Base-by-base conservation (phyloP, 1,140 invertebrate species). In the Doryteuthis pealeii region DNA sequence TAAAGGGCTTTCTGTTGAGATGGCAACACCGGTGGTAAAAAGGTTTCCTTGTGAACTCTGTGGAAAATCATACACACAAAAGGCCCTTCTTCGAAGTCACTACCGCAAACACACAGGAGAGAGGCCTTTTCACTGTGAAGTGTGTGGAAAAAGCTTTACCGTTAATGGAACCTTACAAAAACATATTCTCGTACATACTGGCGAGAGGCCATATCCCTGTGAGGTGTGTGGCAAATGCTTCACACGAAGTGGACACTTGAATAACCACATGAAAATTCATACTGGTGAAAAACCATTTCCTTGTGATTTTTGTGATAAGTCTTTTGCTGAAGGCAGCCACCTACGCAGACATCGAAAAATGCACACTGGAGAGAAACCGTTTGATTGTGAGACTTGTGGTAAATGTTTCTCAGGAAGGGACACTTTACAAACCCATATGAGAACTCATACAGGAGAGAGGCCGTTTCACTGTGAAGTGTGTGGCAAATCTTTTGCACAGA, bases 61-160 rank as follows among this genome's bases (percentile, higher is more conserved):
- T 49, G 22, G 22, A 22, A 49, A 49, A 22, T 15, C 45, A 49
- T 49, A 15, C 22, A 22, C 45, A 15, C 45, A 49, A 1, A 49
- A 49, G 22, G 45, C 12, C 22, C 12, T 15, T 22, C 22, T 49
- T 15, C 12, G 12, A 49, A 49, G 12, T 49, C 95, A 97, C 85
- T 93, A 96, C 92, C 95, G 95, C 84, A 96, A 94, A 0, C 95
- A 97, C 83, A 78, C 74, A 4, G 78, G 76, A 30, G 77, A 77
- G 14, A 77, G 1, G 18, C 54, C 54, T n/a, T 62, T n/a, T 62
- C 68, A 18, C 72, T 82, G 80, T 78, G 58, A 76, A 15, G 30
- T 78, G 22, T 82, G 80, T 80, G 79, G 71, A 1, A 78, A 77
- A 58, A 58, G 74, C 10, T 80, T 80, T 54, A 76, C 35, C 28